Evolutionary conservation across 2,113 vertebrate species (phyloP), one percentile per base, ranked within the genome.

Genomic region (Ailuropoda melanoleuca): DNA sequence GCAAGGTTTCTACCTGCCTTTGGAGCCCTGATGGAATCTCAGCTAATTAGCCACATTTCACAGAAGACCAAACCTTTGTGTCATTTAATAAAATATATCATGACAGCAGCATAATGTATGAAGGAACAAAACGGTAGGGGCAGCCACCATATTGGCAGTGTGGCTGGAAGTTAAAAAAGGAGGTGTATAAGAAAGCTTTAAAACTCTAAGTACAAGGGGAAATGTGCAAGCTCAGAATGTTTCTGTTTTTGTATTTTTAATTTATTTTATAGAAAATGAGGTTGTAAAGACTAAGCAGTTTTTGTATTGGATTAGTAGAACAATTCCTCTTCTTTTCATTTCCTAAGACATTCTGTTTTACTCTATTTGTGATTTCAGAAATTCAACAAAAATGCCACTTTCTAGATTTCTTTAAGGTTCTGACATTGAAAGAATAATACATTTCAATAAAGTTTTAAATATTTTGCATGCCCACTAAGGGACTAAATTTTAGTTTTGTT

Each of bases 21-120:
- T 96, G 93, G 53, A 88, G 34, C 31, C 56, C 60, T 92, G 89
- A 96, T 90, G 0, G 64, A 89, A 77, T 88, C 82, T 90, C 85
- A 90, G 96, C 56, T 93, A 97, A 95, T 97, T 92, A 97, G n/a
- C 50, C 90, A 95, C 1, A 55, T 93, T 88, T 96, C 56, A 88
- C 88, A 96, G 64, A 60, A 86, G 95, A 94, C 48, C 95, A 95
- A 95, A 86, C 13, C 75, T 78, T 74, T 23, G 37, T 87, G 64
- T 48, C 90, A 83, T 93, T 97, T 88, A 72, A 62, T 93, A 92
- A 90, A 81, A 80, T 82, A 23, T 2, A 55, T 89, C 17, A 46
- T 70, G 34, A 74, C 19, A 90, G 72, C 18, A 50, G 23, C 64
- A n/a, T 6, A 82, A 58, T 68, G 1, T 8, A 58, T 46, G 15